Conservation (phyloP, 1,140 invertebrate genomes). For the Zophobas morio region DNA sequence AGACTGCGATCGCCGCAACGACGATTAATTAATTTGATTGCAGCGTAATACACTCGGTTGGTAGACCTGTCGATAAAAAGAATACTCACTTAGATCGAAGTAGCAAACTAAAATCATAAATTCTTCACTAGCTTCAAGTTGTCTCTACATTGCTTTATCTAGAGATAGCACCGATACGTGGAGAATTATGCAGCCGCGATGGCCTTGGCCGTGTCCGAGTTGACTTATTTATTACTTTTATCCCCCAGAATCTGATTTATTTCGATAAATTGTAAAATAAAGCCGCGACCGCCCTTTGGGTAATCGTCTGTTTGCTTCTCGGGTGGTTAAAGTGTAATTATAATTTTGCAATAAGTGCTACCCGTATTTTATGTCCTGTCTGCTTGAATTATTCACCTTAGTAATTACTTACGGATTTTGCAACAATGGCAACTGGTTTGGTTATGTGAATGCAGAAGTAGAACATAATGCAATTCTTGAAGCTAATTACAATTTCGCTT, state of each 20-base stretch:
- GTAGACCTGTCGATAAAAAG: conserved; percentile 43
- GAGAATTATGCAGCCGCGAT: conserved; percentile 54
- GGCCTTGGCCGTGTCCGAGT: conserved; percentile 53
- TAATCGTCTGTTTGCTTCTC: background rate
- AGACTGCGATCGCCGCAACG: background rate
- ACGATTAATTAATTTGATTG: conserved; percentile 31
- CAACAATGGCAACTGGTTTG: background rate
- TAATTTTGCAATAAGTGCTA: no score
- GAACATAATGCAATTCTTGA: background rate
- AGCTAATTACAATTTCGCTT: no score
- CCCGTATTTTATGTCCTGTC: no score
- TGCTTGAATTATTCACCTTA: no score
- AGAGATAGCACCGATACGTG: conserved; percentile 53
- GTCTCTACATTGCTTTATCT: conserved; percentile 54
- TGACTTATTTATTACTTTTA: conserved; percentile 55
- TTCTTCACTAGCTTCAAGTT: conserved; percentile 50
- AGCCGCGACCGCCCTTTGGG: conserved; percentile 24
- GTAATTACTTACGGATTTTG: background rate
- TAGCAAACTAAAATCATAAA: conserved; percentile 51
- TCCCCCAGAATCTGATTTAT: conserved; percentile 55
- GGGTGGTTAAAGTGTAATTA: background rate
- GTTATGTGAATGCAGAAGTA: background rate
- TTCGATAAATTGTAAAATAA: conserved; percentile 51
- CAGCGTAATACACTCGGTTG: conserved; percentile 13
- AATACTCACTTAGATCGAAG: conserved; percentile 28